These are phyloP conservation scores for Trogon surrucura DNA, from an alignment of 2,113 vertebrate genomes.

Conservation along the genomic window DNA sequence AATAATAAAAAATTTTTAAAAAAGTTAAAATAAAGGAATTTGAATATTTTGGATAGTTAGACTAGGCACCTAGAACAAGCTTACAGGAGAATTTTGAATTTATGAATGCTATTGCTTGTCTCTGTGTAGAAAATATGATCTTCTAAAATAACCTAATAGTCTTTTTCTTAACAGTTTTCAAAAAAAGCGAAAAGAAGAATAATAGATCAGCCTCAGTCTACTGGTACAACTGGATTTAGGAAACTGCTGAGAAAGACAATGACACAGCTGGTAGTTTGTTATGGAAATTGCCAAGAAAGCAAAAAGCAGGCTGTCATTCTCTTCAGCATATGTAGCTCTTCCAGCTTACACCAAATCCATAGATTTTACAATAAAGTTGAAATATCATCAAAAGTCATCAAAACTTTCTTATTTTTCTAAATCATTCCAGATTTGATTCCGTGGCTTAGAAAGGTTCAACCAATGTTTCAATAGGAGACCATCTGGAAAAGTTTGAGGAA, in stretches of 20 bases:
- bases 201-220: background rate
- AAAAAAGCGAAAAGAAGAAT: background rate
- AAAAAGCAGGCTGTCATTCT: background rate
- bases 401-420: background rate
- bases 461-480: background rate
- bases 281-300: constrained; percentile 19
- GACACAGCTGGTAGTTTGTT: background rate
- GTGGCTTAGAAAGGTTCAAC: background rate
- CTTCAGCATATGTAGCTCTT: background rate
- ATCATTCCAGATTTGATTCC: background rate
- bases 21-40: background rate
- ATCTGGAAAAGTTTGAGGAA: background rate
- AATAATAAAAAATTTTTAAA: background rate
- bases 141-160: background rate
- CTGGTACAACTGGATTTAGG: constrained; percentile 20
- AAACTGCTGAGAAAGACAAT: background rate
- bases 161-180: background rate
- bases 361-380: background rate
- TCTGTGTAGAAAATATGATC: background rate
- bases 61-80: background rate
- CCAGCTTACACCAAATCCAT: background rate
- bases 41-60: background rate
- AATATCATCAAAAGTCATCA: background rate
- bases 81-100: background rate
- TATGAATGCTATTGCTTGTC: background rate